Evolutionary conservation across 2,888 invertebrate species (phyloP), one percentile per base, ranked within the genome.

Genomic region (Cecidostiba fungosa): DNA sequence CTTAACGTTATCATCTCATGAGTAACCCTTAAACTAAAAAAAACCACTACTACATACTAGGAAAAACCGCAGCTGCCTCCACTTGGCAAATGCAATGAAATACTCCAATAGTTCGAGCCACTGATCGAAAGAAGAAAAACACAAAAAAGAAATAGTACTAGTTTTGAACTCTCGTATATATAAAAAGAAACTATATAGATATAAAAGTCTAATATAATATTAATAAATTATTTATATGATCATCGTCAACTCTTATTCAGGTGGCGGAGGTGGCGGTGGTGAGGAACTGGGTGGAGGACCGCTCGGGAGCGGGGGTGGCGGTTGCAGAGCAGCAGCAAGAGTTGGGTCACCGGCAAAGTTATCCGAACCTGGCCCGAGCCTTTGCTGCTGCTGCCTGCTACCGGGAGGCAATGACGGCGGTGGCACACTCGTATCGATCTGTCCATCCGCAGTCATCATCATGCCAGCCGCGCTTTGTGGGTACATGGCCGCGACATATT

Each of bases 241-340:
- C 66, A 23, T 59, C 10, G 82, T 78, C 82, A 82, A 87, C 73
- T 32, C 43, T 87, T 79, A 83, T 72, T 87, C 85, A 70, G 84
- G 79, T 19, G 92, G 92, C 2, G 92, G 92, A n/a, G 92, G 92
- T 19, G 91, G 96, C 19, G 96, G 96, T 32, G 96, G 96, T 10
- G 95, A 95, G 79, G 94, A 94, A 70, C 94, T 94, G 0, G 96
- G 96, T 50, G 95, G 96, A 14, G 95, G 95, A 89, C 94, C 95
- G 82, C 93, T 93, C 5, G 95, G 95, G 88, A 95, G 93, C 62
- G 95, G 94, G 0, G 95, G 95, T 77, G 93, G 94, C 77, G 91
- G 92, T 0, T 85, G 78, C 12, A 14, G 78, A 16, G 86, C 10
- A 19, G 82, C 85, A 85, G 73, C 81, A 23, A 82, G 86, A 3